These are phyloP conservation scores for Anguilla obscura DNA, from an alignment of 2,797 vertebrate species.

Conservation along the genomic window DNA sequence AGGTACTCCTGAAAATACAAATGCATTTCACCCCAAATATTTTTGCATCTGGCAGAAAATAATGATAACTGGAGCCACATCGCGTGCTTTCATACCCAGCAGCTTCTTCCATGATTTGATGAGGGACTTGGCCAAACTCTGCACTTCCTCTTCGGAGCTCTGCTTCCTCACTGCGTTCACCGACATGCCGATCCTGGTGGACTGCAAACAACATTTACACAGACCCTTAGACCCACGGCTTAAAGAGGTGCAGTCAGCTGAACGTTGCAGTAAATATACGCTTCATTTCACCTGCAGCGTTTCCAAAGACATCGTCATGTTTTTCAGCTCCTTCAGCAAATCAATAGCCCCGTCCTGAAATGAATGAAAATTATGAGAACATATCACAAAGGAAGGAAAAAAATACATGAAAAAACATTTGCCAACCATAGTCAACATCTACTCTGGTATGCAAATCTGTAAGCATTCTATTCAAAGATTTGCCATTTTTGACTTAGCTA, in stretches of 20 bases:
- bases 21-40: not conserved
- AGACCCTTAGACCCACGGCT: not conserved
- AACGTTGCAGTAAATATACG: not conserved
- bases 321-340: constrained; percentile 87
- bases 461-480: too few species aligned
- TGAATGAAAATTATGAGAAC: constrained; percentile 5
- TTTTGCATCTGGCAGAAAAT: not conserved
- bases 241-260: not conserved
- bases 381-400: not conserved
- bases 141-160: constrained; percentile 90
- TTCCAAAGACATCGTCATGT: constrained; percentile 87
- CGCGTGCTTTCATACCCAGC: constrained; percentile 72
- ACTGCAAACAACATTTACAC: constrained; percentile 65
- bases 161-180: constrained; percentile 94
- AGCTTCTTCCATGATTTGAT: constrained; percentile 98
- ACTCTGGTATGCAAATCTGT: too few species aligned
- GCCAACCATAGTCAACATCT: too few species aligned
- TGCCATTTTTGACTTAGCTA: too few species aligned
- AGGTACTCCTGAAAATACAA: not conserved
- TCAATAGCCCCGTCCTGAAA: constrained; percentile 88
- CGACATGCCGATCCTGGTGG: constrained; percentile 92
- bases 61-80: not conserved
- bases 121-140: constrained; percentile 88
- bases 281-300: constrained; percentile 83
- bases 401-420: too few species aligned